Conservation (phyloP, 35 echinoderm and acorn worm genomes). For the Lytechinus pictus region DNA sequence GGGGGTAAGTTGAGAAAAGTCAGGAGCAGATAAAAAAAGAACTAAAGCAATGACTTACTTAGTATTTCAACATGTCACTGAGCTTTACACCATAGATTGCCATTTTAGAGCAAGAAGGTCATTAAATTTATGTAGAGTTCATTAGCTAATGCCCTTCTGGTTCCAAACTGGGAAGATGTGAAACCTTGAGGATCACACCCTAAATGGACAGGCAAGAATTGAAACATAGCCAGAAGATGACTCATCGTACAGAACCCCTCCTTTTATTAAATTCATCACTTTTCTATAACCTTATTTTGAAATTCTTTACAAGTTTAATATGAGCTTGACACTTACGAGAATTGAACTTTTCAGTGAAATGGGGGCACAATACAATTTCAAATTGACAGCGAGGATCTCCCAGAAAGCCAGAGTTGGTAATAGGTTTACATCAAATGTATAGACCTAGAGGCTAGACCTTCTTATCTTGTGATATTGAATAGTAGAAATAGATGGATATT, state of each 20-base stretch:
- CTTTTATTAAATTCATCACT: not conserved
- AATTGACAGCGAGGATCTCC: too few relatives aligned
- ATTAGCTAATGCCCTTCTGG: too few relatives aligned
- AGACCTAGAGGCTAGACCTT: too few relatives aligned
- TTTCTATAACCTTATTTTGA: not conserved
- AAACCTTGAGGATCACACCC: conserved; percentile 16
- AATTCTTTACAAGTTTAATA: not conserved
- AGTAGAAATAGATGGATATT: too few relatives aligned
- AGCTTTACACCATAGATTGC: not conserved
- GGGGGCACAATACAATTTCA: too few relatives aligned
- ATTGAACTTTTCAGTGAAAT: not conserved
- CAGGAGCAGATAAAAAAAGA: not conserved
- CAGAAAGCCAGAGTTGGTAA: too few relatives aligned
- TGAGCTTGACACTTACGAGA: not conserved
- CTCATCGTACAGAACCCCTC: not conserved
- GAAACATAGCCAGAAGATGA: not conserved
- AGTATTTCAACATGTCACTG: not conserved
- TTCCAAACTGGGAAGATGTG: not conserved
- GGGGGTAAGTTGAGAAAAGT: not conserved
- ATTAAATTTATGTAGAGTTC: too few relatives aligned
- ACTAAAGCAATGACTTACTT: not conserved
- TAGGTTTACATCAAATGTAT: too few relatives aligned
- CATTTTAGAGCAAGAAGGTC: too few relatives aligned
- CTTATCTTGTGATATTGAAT: too few relatives aligned
- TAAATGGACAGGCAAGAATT: not conserved